These are phyloP conservation scores for Microcebus jonahi DNA, from an alignment of 2,113 vertebrate species.

Conservation along the genomic window DNA sequence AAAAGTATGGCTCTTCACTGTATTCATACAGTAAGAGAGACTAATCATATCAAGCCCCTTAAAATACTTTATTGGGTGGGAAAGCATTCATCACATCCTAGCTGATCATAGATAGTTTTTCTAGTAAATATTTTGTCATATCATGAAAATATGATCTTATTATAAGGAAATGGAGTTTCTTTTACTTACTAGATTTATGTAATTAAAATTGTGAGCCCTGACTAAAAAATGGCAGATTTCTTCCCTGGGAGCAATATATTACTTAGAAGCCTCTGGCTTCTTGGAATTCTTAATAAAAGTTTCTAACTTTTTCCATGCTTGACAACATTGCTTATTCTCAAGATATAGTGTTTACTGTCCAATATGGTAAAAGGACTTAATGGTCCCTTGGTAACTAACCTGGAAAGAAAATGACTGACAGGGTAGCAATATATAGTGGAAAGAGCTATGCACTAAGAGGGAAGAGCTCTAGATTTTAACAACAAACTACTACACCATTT, in stretches of 20 bases:
- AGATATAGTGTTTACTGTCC: neutral
- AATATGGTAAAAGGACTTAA: neutral
- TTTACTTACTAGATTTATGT: neutral
- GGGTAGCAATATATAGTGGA: neutral
- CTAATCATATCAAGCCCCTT: neutral
- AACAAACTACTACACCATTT: neutral
- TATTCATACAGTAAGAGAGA: neutral
- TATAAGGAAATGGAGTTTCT: neutral
- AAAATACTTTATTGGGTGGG: neutral
- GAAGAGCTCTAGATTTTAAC: neutral
- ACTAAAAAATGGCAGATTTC: neutral
- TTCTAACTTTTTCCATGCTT: neutral
- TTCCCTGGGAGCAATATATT: neutral
- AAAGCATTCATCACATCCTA: neutral
- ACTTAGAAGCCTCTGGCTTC: neutral
- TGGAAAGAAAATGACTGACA: neutral
- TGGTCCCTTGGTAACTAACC: neutral
- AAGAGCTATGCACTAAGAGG: neutral
- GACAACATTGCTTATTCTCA: constrained; percentile 16
- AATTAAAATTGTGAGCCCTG: neutral
- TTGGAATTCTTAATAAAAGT: constrained; percentile 7
- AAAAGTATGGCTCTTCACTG: neutral
- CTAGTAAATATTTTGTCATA: constrained; percentile 1
- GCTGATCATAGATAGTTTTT: neutral
- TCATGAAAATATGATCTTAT: neutral